Conservation (phyloP, 2,797 vertebrate species). For the Acomys russatus region DNA sequence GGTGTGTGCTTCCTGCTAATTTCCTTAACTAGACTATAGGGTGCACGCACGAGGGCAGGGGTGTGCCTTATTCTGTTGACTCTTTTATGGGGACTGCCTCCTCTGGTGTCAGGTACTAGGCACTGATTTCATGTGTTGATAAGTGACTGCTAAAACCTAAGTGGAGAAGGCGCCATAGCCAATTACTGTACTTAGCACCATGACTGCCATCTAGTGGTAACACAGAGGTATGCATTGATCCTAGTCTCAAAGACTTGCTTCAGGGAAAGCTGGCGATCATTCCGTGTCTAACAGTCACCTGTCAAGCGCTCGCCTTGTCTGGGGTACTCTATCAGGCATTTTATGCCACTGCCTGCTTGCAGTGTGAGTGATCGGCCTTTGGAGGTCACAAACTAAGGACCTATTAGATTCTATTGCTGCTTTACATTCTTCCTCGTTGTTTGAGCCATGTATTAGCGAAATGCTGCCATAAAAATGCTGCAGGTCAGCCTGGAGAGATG, state of each 20-base stretch:
- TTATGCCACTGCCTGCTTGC: background rate
- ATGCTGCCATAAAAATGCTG: background rate
- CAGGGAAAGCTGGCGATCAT: background rate
- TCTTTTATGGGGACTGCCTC: background rate
- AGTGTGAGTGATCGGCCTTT: background rate
- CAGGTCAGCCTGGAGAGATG: too few species aligned
- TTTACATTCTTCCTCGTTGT: background rate
- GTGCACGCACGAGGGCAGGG: background rate
- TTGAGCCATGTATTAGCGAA: background rate
- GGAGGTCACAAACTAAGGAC: background rate
- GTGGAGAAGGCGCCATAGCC: background rate
- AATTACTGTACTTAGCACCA: background rate
- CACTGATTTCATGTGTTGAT: background rate
- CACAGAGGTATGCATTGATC: background rate
- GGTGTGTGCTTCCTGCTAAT: background rate
- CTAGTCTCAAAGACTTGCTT: fast-evolving
- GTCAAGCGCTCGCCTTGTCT: background rate
- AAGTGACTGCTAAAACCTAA: background rate
- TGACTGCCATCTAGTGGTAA: constrained; percentile 75
- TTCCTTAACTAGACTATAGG: background rate
- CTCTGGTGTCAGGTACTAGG: background rate
- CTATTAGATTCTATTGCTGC: background rate
- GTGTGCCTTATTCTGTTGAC: background rate
- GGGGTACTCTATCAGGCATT: background rate
- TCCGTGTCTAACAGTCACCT: background rate